Conservation (phyloP, 1,140 invertebrate genomes). For the Drosophila bocki region DNA sequence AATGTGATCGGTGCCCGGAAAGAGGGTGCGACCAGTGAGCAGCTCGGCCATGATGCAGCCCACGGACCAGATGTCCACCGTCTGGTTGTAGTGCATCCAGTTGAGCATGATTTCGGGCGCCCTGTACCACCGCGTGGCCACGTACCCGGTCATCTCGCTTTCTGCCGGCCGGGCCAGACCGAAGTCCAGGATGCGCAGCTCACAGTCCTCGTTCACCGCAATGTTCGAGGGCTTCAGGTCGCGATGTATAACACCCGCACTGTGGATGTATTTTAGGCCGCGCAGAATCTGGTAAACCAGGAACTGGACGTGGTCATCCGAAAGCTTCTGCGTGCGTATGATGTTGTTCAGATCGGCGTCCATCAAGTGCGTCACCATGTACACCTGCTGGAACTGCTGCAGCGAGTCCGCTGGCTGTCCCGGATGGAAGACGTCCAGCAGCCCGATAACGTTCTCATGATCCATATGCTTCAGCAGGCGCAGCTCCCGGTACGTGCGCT, state of each 20-base stretch:
- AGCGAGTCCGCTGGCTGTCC: constrained; percentile 87
- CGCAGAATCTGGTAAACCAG: constrained; percentile 99
- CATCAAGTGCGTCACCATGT: constrained; percentile 99
- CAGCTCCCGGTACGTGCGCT: constrained; percentile 98
- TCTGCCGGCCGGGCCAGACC: constrained; percentile 98
- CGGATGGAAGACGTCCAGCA: constrained; percentile 97
- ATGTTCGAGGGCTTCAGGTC: constrained; percentile 99
- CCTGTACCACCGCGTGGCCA: constrained; percentile 97
- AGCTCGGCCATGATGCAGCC: constrained; percentile 99
- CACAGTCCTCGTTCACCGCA: constrained; percentile 99
- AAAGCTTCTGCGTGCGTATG: constrained; percentile 97
- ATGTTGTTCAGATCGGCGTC: constrained; percentile 99
- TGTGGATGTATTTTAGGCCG: constrained; percentile 99
- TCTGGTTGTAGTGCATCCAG: constrained; percentile 99
- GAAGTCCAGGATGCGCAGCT: constrained; percentile 99
- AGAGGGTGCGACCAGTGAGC: constrained; percentile 95
- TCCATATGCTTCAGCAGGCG: constrained; percentile 99
- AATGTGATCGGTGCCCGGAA: constrained; percentile 99
- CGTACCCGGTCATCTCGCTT: constrained; percentile 99
- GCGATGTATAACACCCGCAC: constrained; percentile 99
- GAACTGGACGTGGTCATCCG: constrained; percentile 99
- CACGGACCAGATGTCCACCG: constrained; percentile 99
- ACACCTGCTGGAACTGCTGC: constrained; percentile 95
- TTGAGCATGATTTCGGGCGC: constrained; percentile 99
- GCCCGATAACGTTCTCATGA: constrained; percentile 98